Evolutionary conservation across 2,113 vertebrate species (phyloP), one percentile per base, ranked within the genome.

Genomic region (Labeo catla): DNA sequence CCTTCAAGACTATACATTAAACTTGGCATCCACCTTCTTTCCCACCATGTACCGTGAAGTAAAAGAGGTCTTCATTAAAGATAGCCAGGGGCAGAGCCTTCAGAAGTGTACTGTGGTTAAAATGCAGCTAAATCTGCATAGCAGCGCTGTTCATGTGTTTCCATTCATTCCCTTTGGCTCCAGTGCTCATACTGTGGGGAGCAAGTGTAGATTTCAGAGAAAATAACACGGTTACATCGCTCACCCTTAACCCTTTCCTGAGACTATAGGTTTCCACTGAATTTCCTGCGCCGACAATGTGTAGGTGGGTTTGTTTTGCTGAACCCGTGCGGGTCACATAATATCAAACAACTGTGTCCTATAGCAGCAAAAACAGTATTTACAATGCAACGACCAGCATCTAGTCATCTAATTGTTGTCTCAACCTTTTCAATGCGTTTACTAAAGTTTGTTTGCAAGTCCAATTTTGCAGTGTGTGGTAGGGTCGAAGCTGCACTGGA

Each of bases 81-180:
- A 92, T 86, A 85, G 91, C 91, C 90, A 49, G 61, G 74, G 93
- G 92, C 90, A 3, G 72, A 84, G 88, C 90, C 90, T 87, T 94
- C 87, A 92, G 92, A 94, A 93, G 91, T 91, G 89, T 90, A 92
- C 88, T 91, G 89, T 70, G 84, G 88, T 86, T 89, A 86, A 86
- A 92, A 93, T 87, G 79, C 83, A 92, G 89, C 91, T 92, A 92
- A 93, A 93, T 91, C 90, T 87, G 87, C 91, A 87, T 93, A 92
- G 92, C 91, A 94, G 93, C 82, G 86, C 36, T 86, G 88, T 91
- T 94, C 92, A 92, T 92, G 91, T 94, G 94, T 93, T 94, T 95
- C 90, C 86, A 85, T 89, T 94, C 89, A 91, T 81, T 84, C 57
- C 36, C 68, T 49, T 88, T 47, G 21, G 81, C 83, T 91, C 65